Percentiles rank a stretch among this genome's conserved stretches.
phyloP scores from a whole-genome alignment of 2,797 vertebrate genomes.

The Buceros bicornis region DNA sequence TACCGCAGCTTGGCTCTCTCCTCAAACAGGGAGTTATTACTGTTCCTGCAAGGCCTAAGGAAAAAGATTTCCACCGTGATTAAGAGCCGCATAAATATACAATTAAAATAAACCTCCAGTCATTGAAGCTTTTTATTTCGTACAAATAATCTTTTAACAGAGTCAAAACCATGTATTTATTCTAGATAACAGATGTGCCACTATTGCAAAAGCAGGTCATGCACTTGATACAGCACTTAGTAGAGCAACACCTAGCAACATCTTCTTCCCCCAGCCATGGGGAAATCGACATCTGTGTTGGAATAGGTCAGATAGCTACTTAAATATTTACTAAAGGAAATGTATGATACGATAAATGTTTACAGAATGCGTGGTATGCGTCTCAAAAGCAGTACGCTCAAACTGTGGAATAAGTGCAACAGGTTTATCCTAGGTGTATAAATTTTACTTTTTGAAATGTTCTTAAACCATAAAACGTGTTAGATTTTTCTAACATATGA shows the following conservation, averaged over 20 bases:
- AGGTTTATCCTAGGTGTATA: not conserved
- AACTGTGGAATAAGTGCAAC: not conserved
- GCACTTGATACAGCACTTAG: not conserved
- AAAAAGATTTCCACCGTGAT: not conserved
- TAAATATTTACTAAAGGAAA: constrained; percentile 69
- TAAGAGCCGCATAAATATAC: not conserved
- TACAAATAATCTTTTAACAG: not conserved
- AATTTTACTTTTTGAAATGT: not conserved
- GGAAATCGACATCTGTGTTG: constrained; percentile 52
- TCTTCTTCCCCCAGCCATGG: not conserved
- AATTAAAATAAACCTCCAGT: not conserved
- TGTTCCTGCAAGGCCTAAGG: not conserved
- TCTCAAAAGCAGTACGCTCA: not conserved
- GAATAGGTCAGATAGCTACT: constrained; percentile 11
- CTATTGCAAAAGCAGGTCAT: not conserved
- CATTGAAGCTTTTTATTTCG: not conserved
- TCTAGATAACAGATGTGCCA: constrained; percentile 45
- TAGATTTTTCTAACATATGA: not conserved
- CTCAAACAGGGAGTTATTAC: not conserved
- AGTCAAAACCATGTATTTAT: not conserved
- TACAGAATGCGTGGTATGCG: not conserved
- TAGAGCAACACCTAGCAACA: not conserved
- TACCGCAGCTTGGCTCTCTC: not conserved
- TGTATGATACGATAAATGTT: constrained; percentile 33
- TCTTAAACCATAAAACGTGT: not conserved